phyloP scores from a whole-genome alignment of 1,140 invertebrate species.

The Vanessa atalanta region DNA sequence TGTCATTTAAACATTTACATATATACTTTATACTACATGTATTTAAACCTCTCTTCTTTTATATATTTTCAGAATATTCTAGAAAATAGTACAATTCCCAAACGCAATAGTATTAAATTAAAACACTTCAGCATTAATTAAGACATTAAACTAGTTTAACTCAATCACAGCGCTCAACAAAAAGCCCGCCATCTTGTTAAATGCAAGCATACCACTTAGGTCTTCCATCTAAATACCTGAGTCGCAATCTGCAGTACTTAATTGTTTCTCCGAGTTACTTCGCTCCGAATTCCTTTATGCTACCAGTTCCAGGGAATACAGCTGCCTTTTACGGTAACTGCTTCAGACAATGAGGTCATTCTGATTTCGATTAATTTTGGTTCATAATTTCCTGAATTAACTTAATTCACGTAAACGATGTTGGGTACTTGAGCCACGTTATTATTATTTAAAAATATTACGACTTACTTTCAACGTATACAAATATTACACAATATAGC shows the following conservation, averaged over 20 bases:
- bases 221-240: slow-evolving; percentile 13
- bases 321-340: slow-evolving; percentile 23
- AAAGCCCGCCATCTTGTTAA: slow-evolving; percentile 5
- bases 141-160: slow-evolving; percentile 13
- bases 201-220: slow-evolving; percentile 11
- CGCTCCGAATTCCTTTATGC: slow-evolving; percentile 18
- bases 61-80: too few relatives aligned
- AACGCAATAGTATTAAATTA: neutral
- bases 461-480: too few relatives aligned
- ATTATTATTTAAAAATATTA: neutral
- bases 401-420: neutral
- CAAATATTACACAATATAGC: too few relatives aligned
- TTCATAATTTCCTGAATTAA: neutral
- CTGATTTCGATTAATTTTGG: neutral
- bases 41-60: too few relatives aligned
- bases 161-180: slow-evolving; percentile 5
- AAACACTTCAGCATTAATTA: neutral
- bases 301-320: slow-evolving; percentile 27
- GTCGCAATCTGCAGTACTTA: slow-evolving; percentile 17
- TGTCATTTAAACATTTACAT: too few relatives aligned
- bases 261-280: slow-evolving; percentile 24
- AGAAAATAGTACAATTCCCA: neutral
- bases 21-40: too few relatives aligned
- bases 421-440: neutral
- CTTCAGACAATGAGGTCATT: slow-evolving; percentile 18